These are phyloP conservation scores for Furcifer pardalis DNA, from an alignment of 2,797 vertebrate genomes.

Conservation along the genomic window DNA sequence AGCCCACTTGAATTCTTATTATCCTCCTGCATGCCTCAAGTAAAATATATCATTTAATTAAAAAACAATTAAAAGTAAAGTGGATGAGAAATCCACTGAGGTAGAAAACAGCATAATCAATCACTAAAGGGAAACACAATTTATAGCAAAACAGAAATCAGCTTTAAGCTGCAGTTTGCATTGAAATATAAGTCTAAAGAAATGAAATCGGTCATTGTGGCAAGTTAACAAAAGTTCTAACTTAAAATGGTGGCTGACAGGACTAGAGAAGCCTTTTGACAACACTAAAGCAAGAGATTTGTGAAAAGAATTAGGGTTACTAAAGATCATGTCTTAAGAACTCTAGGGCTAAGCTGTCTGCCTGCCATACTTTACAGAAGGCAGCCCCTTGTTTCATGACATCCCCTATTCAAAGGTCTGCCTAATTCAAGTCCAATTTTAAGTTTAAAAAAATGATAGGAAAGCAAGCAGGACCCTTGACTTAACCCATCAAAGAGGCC, in stretches of 20 bases:
- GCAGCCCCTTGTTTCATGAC: not conserved
- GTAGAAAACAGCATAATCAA: slow-evolving; percentile 9
- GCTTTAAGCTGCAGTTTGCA: not conserved
- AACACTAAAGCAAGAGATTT: not conserved
- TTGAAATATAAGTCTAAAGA: not conserved
- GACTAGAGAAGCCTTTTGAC: not conserved
- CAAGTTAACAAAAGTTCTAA: not conserved
- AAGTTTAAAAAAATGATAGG: not conserved
- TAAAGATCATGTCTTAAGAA: not conserved
- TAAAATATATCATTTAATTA: slow-evolving; percentile 40
- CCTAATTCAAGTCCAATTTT: not conserved
- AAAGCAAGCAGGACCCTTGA: not conserved
- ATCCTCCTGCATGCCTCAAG: not conserved
- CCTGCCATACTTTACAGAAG: not conserved
- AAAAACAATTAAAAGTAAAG: slow-evolving; percentile 15
- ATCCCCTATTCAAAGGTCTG: not conserved
- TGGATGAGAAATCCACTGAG: slow-evolving; percentile 11
- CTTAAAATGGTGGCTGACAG: not conserved
- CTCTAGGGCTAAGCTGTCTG: not conserved
- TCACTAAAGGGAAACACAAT: not conserved
- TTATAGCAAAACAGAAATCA: not conserved
- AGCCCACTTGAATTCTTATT: slow-evolving; percentile 17
- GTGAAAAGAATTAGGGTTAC: not conserved
- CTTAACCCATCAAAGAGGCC: too few species aligned
- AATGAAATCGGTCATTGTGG: slow-evolving; percentile 7